phyloP scores from a whole-genome alignment of 2,888 invertebrate genomes.

The Podotricha telesiphe region DNA sequence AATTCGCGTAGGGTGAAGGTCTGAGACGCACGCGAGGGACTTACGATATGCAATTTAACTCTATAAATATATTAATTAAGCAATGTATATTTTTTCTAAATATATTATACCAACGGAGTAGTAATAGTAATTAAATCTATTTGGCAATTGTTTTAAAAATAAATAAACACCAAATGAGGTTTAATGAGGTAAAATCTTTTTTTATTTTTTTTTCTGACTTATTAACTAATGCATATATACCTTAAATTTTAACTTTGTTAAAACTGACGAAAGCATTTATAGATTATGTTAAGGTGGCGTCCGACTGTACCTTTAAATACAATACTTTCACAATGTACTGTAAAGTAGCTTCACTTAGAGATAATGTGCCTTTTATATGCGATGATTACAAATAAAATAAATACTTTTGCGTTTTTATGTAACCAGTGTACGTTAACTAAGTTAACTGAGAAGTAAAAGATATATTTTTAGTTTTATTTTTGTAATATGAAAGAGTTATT shows the following conservation, averaged over 20 bases:
- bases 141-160: no score
- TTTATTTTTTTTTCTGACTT: no score
- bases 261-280: background rate
- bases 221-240: background rate
- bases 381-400: background rate
- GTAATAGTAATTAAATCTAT: no score
- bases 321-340: constrained; percentile 6
- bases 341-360: constrained; percentile 10
- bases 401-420: background rate
- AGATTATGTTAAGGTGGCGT: background rate
- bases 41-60: background rate
- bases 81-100: no score
- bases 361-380: constrained; percentile 3
- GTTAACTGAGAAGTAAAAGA: no score
- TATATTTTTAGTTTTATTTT: no score
- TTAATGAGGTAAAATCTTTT: no score
- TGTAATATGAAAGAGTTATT: background rate
- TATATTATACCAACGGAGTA: no score
- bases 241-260: background rate
- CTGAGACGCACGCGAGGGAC: constrained; percentile 24
- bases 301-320: background rate
- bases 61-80: background rate
- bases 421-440: background rate
- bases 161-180: no score
- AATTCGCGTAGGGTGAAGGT: constrained; percentile 35